Percentiles rank a stretch among this genome's conserved stretches.
Conservation (phyloP, 2,888 invertebrate species). For the Germaria angustata region DNA sequence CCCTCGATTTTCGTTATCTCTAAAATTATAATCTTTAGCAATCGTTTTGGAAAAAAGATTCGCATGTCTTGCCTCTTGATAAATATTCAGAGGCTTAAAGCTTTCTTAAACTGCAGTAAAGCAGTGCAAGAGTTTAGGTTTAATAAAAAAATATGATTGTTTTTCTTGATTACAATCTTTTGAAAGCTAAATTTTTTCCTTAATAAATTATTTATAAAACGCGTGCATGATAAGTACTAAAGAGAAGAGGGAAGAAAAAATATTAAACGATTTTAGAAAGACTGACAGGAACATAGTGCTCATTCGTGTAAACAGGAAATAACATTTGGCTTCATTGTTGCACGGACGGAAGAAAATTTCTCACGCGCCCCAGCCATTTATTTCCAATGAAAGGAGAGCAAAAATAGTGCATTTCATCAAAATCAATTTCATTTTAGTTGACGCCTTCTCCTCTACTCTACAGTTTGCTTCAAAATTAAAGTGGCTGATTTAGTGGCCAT, state of each 20-base stretch:
- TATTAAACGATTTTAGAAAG: conserved; percentile 6
- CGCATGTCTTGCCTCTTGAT: background rate
- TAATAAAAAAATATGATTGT: conserved; percentile 44
- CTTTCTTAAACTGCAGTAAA: background rate
- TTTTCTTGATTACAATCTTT: conserved; percentile 60
- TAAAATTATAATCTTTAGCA: conserved; percentile 62
- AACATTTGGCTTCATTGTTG: conserved; percentile 1
- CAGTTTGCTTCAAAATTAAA: background rate
- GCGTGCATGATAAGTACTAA: conserved; percentile 57
- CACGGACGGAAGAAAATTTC: conserved; percentile 12
- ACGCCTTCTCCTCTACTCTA: conserved; percentile 47
- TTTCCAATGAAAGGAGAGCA: background rate
- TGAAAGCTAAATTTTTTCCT: background rate
- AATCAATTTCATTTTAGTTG: conserved; percentile 62
- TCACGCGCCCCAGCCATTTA: conserved; percentile 43
- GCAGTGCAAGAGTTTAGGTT: conserved; percentile 7
- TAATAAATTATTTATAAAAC: conserved; percentile 66
- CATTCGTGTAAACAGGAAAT: conserved; percentile 46
- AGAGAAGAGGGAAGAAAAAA: background rate
- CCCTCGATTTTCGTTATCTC: conserved; percentile 60
- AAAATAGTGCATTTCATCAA: conserved; percentile 46
- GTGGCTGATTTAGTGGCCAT: conserved; percentile 40
- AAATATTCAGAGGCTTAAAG: background rate
- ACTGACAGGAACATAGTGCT: background rate
- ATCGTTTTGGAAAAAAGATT: conserved; percentile 34